Evolutionary conservation across 2,888 invertebrate genomes (phyloP).

Genomic region (Diarsia mendica): DNA sequence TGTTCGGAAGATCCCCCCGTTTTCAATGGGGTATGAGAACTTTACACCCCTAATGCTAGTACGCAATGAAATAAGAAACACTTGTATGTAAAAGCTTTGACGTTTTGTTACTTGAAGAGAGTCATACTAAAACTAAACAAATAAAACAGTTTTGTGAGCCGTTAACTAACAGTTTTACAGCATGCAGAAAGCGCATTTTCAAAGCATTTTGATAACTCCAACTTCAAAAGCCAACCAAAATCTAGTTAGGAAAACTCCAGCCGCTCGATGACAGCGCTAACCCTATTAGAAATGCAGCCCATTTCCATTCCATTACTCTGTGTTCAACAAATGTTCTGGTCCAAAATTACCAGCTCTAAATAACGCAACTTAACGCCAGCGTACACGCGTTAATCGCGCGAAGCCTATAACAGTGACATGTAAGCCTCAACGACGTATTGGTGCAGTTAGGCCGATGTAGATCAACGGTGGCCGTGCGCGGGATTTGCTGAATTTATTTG

Average conservation of each 20-base stretch:
- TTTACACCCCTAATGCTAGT: too few relatives aligned
- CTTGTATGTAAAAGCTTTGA: background rate
- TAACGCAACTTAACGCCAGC: slow-evolving; percentile 59
- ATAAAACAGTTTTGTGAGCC: background rate
- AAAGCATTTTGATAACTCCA: background rate
- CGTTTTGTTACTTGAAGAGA: background rate
- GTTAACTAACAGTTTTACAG: background rate
- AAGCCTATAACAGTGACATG: slow-evolving; percentile 72
- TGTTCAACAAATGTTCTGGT: slow-evolving; percentile 35
- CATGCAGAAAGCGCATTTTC: background rate
- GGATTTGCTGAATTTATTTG: slow-evolving; percentile 86
- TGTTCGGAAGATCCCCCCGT: too few relatives aligned
- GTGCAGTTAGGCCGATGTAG: slow-evolving; percentile 83
- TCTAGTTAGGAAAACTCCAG: background rate
- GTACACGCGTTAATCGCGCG: slow-evolving; percentile 70
- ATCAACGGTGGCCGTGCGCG: slow-evolving; percentile 80
- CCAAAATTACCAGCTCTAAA: slow-evolving; percentile 58
- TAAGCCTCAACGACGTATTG: slow-evolving; percentile 83
- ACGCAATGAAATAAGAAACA: background rate
- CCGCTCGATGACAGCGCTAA: slow-evolving; percentile 12
- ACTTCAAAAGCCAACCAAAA: background rate
- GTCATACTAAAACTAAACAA: background rate
- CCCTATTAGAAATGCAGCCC: slow-evolving; percentile 20
- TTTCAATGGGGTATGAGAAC: too few relatives aligned
- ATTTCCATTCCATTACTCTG: slow-evolving; percentile 28